These are phyloP conservation scores for Onychostoma macrolepis DNA, from an alignment of 2,113 vertebrate genomes.

Conservation along the genomic window DNA sequence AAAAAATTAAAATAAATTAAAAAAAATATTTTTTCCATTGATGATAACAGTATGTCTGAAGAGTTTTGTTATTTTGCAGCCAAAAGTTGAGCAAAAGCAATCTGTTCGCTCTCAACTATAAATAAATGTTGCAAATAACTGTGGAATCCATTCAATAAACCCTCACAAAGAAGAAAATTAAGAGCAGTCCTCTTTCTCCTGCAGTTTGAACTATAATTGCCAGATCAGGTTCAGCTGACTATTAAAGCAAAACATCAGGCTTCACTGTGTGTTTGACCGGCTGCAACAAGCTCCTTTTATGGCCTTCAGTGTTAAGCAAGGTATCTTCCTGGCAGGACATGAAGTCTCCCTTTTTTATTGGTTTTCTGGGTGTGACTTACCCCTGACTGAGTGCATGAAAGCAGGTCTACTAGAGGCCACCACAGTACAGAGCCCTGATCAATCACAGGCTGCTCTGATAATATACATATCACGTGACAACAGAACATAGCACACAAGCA, in stretches of 20 bases:
- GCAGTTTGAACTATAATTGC: slow-evolving; percentile 23
- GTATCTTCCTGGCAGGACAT: slow-evolving; percentile 39
- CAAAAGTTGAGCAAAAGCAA: not conserved
- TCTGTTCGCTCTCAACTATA: not conserved
- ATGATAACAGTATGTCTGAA: not conserved
- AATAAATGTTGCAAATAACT: not conserved
- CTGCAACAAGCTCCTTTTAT: slow-evolving; percentile 52
- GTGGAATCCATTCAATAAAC: slow-evolving; percentile 20
- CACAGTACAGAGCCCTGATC: slow-evolving; percentile 14
- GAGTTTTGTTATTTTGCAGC: not conserved
- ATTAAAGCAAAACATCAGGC: slow-evolving; percentile 32
- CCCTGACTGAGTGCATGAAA: slow-evolving; percentile 27
- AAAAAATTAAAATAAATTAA: too few relatives aligned
- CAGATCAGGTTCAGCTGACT: slow-evolving; percentile 27
- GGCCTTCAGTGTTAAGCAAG: slow-evolving; percentile 39
- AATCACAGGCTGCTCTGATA: slow-evolving; percentile 15
- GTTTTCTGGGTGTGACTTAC: slow-evolving; percentile 33
- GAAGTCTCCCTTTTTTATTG: slow-evolving; percentile 52
- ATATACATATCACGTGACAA: not conserved
- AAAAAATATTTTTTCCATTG: too few relatives aligned
- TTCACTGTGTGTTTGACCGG: slow-evolving; percentile 8
- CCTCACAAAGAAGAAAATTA: slow-evolving; percentile 12
- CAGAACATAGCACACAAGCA: not conserved
- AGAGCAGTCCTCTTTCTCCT: not conserved
- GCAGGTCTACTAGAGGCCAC: slow-evolving; percentile 29